A percentile compares a stretch with the other conserved stretches of the same genome.
Conservation (phyloP, 2,113 vertebrate genomes). For the Aspidoscelis tigris region DNA sequence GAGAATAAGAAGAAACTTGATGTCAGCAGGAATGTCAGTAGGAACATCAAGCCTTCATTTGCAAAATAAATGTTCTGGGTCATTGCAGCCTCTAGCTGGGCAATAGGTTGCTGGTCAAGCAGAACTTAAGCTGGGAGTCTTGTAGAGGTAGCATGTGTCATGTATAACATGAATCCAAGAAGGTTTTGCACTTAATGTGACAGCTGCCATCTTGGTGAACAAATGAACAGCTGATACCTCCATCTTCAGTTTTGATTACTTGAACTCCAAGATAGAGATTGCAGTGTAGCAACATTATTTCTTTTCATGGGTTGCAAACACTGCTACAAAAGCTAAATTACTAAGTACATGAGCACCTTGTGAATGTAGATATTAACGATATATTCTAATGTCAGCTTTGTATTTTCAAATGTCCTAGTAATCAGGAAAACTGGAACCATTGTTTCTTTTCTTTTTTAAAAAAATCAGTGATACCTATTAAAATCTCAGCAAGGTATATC, state of each 20-base stretch:
- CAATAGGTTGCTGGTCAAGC: background rate
- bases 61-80: background rate
- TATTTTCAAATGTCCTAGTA: background rate
- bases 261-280: background rate
- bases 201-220: background rate
- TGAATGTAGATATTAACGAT: background rate
- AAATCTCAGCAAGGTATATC: background rate
- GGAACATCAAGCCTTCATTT: slow-evolving; percentile 3
- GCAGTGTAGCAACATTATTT: too few species aligned
- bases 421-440: background rate
- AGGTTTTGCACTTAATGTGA: background rate
- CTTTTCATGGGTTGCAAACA: background rate
- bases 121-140: background rate
- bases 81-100: background rate
- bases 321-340: background rate
- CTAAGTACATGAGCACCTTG: too few species aligned
- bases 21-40: background rate
- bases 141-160: background rate
- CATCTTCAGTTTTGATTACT: background rate
- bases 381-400: background rate
- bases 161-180: background rate
- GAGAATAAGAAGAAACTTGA: background rate
- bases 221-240: background rate
- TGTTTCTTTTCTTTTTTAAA: too few species aligned
- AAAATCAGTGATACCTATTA: too few species aligned